Evolutionary conservation across 2,113 vertebrate species (phyloP).

Genomic region (Thalassarche chlororhynchos): DNA sequence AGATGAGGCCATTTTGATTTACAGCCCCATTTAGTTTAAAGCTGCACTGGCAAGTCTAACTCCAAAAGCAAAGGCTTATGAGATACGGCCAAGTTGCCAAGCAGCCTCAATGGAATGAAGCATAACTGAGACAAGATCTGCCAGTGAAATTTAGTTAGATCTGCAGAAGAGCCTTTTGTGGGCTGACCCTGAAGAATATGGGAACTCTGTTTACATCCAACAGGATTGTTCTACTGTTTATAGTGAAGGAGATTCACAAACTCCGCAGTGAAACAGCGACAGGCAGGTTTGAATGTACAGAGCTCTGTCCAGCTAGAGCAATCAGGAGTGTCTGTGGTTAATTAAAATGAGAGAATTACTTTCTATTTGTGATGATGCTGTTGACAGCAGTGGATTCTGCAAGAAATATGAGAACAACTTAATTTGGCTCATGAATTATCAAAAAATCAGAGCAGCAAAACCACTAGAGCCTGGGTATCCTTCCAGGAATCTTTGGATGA

Average conservation of each 20-base stretch:
- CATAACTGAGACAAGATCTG: neutral
- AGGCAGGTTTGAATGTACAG: neutral
- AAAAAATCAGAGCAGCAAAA: neutral
- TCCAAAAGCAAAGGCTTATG: conserved; percentile 40
- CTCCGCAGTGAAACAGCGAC: neutral
- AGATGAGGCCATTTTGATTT: conserved; percentile 77
- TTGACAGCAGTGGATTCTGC: neutral
- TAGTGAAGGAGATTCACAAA: neutral
- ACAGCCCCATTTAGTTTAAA: conserved; percentile 73
- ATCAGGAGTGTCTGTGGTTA: neutral
- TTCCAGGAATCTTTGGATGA: conserved; percentile 4
- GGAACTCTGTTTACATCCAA: neutral
- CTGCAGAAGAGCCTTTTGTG: neutral
- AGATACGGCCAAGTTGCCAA: neutral
- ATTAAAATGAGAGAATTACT: neutral
- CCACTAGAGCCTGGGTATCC: neutral
- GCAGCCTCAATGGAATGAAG: neutral
- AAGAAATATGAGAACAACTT: neutral
- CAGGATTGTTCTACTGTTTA: neutral
- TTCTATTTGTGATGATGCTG: neutral
- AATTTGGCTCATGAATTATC: neutral
- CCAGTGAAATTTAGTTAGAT: neutral
- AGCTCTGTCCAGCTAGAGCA: neutral
- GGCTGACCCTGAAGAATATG: neutral
- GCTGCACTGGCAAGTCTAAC: conserved; percentile 50